Conservation (phyloP, 2,797 vertebrate species). For the Etheostoma nigrum region DNA sequence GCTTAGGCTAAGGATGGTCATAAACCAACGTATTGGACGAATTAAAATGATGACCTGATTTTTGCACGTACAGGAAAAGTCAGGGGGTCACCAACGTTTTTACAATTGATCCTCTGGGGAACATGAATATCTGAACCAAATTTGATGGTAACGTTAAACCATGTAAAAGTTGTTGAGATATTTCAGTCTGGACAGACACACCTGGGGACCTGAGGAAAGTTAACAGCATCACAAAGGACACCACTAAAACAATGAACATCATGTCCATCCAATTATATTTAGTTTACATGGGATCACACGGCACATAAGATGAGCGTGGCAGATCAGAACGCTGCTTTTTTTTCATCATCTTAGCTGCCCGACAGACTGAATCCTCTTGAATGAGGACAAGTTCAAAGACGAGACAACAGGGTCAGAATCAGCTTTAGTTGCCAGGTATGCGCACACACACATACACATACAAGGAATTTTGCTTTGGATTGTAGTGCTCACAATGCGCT, state of each 20-base stretch:
- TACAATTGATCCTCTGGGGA: background rate
- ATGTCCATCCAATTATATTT: slow-evolving; percentile 1
- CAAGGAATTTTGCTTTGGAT: too few relatives aligned
- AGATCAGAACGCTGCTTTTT: slow-evolving; percentile 27
- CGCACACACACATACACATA: too few relatives aligned
- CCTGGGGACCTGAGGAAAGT: background rate
- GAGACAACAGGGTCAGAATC: slow-evolving; percentile 29
- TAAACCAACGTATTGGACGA: background rate
- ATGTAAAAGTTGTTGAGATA: background rate
- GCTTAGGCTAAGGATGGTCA: background rate
- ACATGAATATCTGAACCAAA: background rate
- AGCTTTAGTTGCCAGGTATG: too few relatives aligned
- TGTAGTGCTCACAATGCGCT: too few relatives aligned
- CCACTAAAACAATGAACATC: background rate
- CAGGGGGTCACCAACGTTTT: background rate
- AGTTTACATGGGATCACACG: slow-evolving; percentile 3
- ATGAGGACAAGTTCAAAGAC: slow-evolving; percentile 56
- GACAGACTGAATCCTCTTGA: slow-evolving; percentile 37
- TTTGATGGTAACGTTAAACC: background rate
- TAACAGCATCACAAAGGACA: background rate
- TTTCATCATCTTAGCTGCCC: slow-evolving; percentile 29
- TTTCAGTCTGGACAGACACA: background rate
- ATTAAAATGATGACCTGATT: background rate
- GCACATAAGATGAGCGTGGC: slow-evolving; percentile 13
- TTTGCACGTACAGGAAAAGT: background rate